Evolutionary conservation across 1,140 invertebrate genomes (phyloP).

Genomic region (Drosophila lini): DNA sequence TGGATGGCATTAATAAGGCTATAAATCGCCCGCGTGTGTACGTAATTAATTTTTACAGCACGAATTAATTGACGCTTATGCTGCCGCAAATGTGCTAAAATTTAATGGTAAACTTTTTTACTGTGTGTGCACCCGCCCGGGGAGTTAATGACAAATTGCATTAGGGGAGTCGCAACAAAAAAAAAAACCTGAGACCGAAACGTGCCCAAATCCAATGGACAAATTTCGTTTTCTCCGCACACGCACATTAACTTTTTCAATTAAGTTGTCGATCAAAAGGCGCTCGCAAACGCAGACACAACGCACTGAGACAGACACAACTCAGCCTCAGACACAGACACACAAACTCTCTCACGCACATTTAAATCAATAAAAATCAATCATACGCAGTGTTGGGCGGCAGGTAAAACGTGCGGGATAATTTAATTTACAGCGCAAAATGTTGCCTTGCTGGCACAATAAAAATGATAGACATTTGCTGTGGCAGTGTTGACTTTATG

Average conservation of each 20-base stretch:
- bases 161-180: constrained; percentile 29
- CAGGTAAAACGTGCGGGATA: constrained; percentile 66
- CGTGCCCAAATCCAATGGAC: constrained; percentile 48
- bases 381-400: constrained; percentile 58
- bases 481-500: constrained; percentile 38
- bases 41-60: constrained; percentile 77
- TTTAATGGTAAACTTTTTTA: constrained; percentile 66
- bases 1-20: constrained; percentile 48
- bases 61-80: constrained; percentile 68
- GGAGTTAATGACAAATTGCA: constrained; percentile 62
- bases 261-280: constrained; percentile 76
- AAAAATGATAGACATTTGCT: constrained; percentile 62
- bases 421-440: constrained; percentile 67
- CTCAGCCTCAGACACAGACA: background rate
- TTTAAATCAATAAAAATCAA: constrained; percentile 80
- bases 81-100: constrained; percentile 54
- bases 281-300: constrained; percentile 4
- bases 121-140: constrained; percentile 35
- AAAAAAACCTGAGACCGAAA: constrained; percentile 12
- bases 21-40: constrained; percentile 61
- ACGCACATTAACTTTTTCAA: constrained; percentile 78
- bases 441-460: constrained; percentile 38
- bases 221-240: constrained; percentile 39
- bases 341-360: constrained; percentile 34
- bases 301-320: constrained; percentile 18